Base-by-base conservation (phyloP, 1,140 invertebrate species). In the Luehdorfia chinensis region DNA sequence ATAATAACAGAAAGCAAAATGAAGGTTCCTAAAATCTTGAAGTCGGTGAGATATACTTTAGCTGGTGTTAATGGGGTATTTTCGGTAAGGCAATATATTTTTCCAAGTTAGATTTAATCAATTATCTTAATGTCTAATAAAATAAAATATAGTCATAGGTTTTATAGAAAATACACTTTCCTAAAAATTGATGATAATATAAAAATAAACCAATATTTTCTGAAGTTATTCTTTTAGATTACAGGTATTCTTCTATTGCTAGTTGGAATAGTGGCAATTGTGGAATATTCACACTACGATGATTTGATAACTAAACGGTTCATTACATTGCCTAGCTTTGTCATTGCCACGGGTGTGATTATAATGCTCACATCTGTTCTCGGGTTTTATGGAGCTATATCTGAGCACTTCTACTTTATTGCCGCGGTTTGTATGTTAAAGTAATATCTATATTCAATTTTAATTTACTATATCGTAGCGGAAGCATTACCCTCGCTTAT, bases 331-430 rank as follows among this genome's bases (percentile, higher is more conserved):
- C 90, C 94, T 0, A 89, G 89, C 0, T 85, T 96, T 3, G 80
- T 94, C 0, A 92, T 95, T 23, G 90, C 92, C 4, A 91, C 94
- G 43, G 95, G 94, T 1, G 88, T 90, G 14, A 89, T 95, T 8
- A 90, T 95, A 19, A 90, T 95, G 28, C 57, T 93, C 4, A 91
- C 94, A 1, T 90, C 93, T 1, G 87, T 92, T 25, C 90, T 95
- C 50, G 95, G 95, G 46, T 95, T 94, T 61, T 93, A 92, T 58
- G 94, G 94, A n/a, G 95, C 95, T 0, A 71, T 94, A 21, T 93
- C 90, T 61, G 93, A 95, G 76, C 94, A 93, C 54, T 92, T 94
- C n/a, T 94, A 93, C 73, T 90, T 95, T 77, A 91, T 95, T n/a
- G 91, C 94, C 59, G 89, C 89, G 58, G 93, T 94, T 81, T 89